These are phyloP conservation scores for Pachyramphus minor DNA, from an alignment of 2,113 vertebrate genomes.

Conservation along the genomic window DNA sequence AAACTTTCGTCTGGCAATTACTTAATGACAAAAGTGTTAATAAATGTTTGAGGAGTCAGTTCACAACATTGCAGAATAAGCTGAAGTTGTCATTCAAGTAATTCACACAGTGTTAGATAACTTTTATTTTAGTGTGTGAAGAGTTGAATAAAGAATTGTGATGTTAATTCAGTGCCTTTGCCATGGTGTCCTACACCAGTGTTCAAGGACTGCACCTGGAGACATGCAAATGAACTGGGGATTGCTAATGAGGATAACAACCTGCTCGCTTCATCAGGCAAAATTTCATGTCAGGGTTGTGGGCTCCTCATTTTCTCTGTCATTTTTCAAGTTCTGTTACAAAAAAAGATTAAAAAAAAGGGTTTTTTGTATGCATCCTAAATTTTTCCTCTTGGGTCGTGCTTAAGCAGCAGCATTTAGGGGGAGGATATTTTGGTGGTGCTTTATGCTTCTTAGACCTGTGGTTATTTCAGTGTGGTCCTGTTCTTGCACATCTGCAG, in stretches of 20 bases:
- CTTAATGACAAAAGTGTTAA: background rate
- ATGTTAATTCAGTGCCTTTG: background rate
- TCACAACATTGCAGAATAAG: background rate
- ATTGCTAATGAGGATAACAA: conserved; percentile 37
- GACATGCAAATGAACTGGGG: conserved; percentile 36
- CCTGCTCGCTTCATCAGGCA: background rate
- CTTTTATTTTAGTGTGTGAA: background rate
- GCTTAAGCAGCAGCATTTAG: background rate
- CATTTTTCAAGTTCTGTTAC: background rate
- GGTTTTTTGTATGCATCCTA: background rate
- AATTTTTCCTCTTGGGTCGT: rapidly evolving
- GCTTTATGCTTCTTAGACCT: background rate
- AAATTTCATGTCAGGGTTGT: background rate
- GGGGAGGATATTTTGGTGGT: background rate
- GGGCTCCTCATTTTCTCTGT: background rate
- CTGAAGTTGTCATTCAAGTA: background rate
- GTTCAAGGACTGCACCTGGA: conserved; percentile 34
- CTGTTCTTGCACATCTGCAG: background rate
- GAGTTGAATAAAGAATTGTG: conserved; percentile 28
- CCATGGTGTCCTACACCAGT: background rate
- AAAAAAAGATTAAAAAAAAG: background rate
- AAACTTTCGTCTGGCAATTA: conserved; percentile 8
- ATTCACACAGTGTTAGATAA: background rate
- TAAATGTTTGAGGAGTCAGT: background rate
- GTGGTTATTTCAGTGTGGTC: background rate